phyloP scores from a whole-genome alignment of 1,140 invertebrate species.

The Hestina assimilis region DNA sequence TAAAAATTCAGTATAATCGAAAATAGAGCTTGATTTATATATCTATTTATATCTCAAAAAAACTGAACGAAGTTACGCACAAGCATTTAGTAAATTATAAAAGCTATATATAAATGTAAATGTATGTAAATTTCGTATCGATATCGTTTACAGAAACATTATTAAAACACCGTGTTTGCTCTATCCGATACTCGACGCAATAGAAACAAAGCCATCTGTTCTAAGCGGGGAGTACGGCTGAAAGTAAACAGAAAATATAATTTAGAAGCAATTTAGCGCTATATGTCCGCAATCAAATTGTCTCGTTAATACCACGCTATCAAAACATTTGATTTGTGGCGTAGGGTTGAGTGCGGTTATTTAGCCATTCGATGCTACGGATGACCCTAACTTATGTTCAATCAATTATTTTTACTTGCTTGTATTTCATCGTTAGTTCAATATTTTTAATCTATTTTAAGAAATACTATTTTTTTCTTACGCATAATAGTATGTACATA shows the following conservation, averaged over 20 bases:
- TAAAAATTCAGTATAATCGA: too few relatives aligned
- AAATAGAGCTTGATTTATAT: too few relatives aligned
- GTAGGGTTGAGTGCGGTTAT: conserved; percentile 68
- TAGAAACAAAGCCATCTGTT: conserved; percentile 57
- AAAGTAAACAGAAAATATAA: conserved; percentile 78
- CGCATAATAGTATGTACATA: too few relatives aligned
- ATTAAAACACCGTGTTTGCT: conserved; percentile 26
- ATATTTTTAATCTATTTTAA: not conserved
- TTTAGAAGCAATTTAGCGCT: conserved; percentile 77
- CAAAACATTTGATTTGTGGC: conserved; percentile 78
- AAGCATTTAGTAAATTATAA: not conserved
- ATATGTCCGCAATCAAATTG: conserved; percentile 78
- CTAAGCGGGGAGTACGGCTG: conserved; percentile 65
- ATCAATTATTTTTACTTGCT: conserved; percentile 46
- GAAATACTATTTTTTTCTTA: too few relatives aligned
- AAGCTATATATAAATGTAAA: not conserved
- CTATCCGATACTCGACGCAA: conserved; percentile 56
- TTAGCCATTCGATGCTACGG: conserved; percentile 61
- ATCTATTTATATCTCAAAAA: too few relatives aligned
- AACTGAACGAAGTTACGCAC: not conserved
- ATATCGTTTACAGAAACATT: conserved; percentile 20
- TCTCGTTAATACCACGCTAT: conserved; percentile 77
- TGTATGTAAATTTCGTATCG: not conserved
- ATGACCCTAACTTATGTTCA: conserved; percentile 61
- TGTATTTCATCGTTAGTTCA: conserved; percentile 9